Evolutionary conservation across 2,888 invertebrate species (phyloP), one percentile per base, ranked within the genome.

Genomic region (Leptopilina drosophilae): DNA sequence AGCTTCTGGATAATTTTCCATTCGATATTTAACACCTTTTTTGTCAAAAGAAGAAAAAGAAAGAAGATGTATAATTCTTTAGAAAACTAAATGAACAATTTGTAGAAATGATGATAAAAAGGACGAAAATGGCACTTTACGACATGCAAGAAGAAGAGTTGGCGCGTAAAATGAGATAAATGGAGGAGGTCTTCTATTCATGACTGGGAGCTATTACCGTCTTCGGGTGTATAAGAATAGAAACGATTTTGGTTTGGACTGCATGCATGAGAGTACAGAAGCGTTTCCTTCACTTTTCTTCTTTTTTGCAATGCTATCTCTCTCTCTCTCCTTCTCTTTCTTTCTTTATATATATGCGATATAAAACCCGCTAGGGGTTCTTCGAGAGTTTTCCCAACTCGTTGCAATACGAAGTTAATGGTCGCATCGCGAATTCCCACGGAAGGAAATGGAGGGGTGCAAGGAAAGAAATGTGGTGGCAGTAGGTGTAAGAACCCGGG

Each of bases 391-490:
- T 42, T 42, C 42, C 42, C 42, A 42, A 42, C 73, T 56, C 56
- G 69, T 82, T 65, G 59, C 77, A 78, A 67, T 82, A 77, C 73
- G 64, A 82, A 79, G 82, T 82, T 84, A 85, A 86, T 85, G 84
- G 83, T 76, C 83, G 83, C 79, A 79, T 75, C 76, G 81, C 76
- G 79, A 81, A 85, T 81, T 82, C 82, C 76, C 73, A 80, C 80
- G 80, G 76, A 76, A 75, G 82, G 26, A 82, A 81, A 79, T 77
- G 62, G 46, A 8, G 42, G 46, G 33, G 77, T 12, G 67, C 62
- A 65, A 26, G 56, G 56, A 33, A 56, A 73, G 73, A 73, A 73
- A 73, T 33, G 73, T 73, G 33, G 73, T 73, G 33, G 73, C 9
- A 53, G 66, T 11, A 46, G 59, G 75, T 26, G 46, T 40, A 62